Percentiles rank a stretch among this genome's conserved stretches.
Evolutionary conservation across 1,140 invertebrate genomes (phyloP).

Genomic region (Whitmania pigra): DNA sequence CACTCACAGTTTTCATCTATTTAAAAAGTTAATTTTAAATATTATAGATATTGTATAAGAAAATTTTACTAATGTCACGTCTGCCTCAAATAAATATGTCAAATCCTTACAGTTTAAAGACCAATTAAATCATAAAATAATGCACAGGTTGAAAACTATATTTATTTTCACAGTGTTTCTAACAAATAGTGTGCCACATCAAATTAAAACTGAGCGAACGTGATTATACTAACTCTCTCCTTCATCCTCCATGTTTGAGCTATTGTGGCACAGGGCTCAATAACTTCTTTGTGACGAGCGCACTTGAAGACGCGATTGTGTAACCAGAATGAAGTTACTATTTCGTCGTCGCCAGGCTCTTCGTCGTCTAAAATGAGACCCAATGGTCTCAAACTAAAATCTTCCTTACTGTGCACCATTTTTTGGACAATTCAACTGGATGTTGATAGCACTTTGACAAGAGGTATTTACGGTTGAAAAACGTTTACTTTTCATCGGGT

Average conservation of each 20-base stretch:
- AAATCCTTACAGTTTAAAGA: neutral
- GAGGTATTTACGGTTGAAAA: too few species aligned
- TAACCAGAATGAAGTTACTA: slow-evolving; percentile 25
- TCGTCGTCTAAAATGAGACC: slow-evolving; percentile 26
- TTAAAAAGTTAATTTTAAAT: slow-evolving; percentile 24
- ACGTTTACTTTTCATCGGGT: too few species aligned
- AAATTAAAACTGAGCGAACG: slow-evolving; percentile 9
- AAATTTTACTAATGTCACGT: neutral
- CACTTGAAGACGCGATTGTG: slow-evolving; percentile 41
- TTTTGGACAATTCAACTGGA: too few species aligned
- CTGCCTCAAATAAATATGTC: neutral
- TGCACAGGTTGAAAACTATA: neutral
- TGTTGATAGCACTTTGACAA: too few species aligned
- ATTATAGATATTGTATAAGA: neutral
- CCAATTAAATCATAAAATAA: neutral
- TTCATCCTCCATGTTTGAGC: slow-evolving; percentile 77
- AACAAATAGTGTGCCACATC: slow-evolving; percentile 1
- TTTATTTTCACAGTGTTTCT: neutral
- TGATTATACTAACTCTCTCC: slow-evolving; percentile 57
- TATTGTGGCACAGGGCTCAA: slow-evolving; percentile 58
- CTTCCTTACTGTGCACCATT: neutral
- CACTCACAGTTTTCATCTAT: slow-evolving; percentile 73
- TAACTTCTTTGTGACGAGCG: slow-evolving; percentile 60
- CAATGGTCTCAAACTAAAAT: slow-evolving; percentile 1
- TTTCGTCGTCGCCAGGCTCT: slow-evolving; percentile 29